Percentiles rank a stretch among this genome's conserved stretches.
phyloP scores from a whole-genome alignment of 2,888 invertebrate species.

The Drosophila lacicola region DNA sequence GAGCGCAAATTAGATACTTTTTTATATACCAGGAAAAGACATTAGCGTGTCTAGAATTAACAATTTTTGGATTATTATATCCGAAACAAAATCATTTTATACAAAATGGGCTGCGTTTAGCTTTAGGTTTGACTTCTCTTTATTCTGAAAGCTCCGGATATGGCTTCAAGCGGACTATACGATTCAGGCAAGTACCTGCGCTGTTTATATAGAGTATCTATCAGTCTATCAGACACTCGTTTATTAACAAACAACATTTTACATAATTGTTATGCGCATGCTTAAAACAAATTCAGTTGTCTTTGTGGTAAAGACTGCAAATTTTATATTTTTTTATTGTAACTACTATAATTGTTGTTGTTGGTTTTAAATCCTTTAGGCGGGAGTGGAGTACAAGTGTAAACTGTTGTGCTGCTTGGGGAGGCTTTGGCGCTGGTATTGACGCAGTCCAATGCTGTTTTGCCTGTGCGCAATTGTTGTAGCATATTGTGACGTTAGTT shows the following conservation, averaged over 20 bases:
- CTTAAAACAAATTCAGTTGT: conserved; percentile 25
- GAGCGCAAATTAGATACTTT: too few species aligned
- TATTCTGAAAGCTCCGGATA: too few species aligned
- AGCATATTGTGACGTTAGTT: conserved; percentile 78
- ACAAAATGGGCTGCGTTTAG: neutral
- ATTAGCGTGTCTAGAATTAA: too few species aligned
- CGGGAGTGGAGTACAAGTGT: conserved; percentile 30
- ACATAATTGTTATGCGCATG: conserved; percentile 58
- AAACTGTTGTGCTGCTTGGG: conserved; percentile 39
- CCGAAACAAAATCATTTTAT: too few species aligned
- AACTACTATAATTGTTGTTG: neutral
- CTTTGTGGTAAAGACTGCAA: conserved; percentile 16
- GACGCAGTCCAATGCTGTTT: conserved; percentile 26
- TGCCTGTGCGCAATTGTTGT: conserved; percentile 63
- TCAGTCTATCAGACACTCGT: neutral
- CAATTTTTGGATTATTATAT: too few species aligned
- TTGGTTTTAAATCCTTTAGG: conserved; percentile 14
- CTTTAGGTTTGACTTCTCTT: neutral
- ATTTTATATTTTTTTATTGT: conserved; percentile 9
- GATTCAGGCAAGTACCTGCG: too few species aligned
- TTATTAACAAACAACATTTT: conserved; percentile 39
- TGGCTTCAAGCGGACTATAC: too few species aligned
- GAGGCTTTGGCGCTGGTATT: conserved; percentile 26
- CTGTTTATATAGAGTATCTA: conserved; percentile 7
- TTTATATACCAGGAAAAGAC: too few species aligned